These are phyloP conservation scores for Drosophila ironensis DNA, from an alignment of 1,140 invertebrate genomes.

Conservation along the genomic window DNA sequence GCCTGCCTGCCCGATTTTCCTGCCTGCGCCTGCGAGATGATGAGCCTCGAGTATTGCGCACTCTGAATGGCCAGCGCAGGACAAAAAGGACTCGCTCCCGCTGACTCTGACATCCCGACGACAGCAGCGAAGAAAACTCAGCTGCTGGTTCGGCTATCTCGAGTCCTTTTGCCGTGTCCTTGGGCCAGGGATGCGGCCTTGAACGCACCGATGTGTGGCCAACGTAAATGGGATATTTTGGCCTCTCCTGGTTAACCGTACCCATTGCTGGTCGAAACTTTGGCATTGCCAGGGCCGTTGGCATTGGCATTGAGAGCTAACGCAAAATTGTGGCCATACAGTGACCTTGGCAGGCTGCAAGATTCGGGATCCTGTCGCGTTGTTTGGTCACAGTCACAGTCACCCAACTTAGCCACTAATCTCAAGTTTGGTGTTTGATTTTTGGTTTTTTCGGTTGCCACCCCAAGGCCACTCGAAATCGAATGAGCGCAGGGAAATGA, in stretches of 20 bases:
- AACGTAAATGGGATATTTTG: conserved; percentile 76
- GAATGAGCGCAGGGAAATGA: background rate
- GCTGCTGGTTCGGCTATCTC: conserved; percentile 14
- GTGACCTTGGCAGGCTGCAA: conserved; percentile 36
- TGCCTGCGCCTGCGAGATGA: conserved; percentile 49
- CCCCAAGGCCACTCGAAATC: conserved; percentile 4
- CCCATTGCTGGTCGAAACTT: conserved; percentile 6
- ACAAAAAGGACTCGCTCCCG: conserved; percentile 47
- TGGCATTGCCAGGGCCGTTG: conserved; percentile 33
- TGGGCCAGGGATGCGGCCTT: conserved; percentile 38
- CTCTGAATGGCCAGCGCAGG: background rate
- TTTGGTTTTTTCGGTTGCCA: conserved; percentile 19
- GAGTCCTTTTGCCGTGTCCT: conserved; percentile 28
- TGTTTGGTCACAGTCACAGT: conserved; percentile 56
- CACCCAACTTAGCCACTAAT: conserved; percentile 21
- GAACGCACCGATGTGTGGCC: conserved; percentile 57
- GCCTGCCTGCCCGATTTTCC: too few relatives aligned
- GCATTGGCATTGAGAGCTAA: conserved; percentile 13
- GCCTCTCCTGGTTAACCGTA: conserved; percentile 75
- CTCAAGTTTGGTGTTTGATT: conserved; percentile 33
- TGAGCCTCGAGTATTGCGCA: conserved; percentile 47
- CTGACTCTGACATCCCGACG: conserved; percentile 51
- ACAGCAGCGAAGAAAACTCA: conserved; percentile 58
- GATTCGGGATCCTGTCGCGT: conserved; percentile 31
- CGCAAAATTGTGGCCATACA: conserved; percentile 62